phyloP scores from a whole-genome alignment of 1,140 invertebrate genomes.

The Calephelis nemesis region DNA sequence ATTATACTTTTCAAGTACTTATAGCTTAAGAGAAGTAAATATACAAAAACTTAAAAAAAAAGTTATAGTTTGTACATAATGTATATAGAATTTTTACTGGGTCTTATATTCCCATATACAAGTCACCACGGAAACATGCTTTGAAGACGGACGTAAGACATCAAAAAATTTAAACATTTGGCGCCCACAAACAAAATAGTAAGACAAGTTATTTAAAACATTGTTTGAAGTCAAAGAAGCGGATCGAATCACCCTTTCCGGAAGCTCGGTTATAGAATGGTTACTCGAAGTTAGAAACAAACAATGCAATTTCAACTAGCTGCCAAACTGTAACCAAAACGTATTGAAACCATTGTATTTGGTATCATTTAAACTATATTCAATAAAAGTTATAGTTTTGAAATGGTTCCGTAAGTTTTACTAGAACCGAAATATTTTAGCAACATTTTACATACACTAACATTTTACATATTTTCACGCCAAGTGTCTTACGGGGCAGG shows the following conservation, averaged over 20 bases:
- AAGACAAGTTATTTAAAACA: constrained; percentile 24
- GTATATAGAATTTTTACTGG: too few relatives aligned
- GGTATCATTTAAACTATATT: constrained; percentile 36
- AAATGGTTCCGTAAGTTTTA: not conserved
- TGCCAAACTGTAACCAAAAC: constrained; percentile 53
- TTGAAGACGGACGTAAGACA: not conserved
- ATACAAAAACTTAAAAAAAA: too few relatives aligned
- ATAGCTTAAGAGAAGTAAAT: too few relatives aligned
- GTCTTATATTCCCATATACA: too few relatives aligned
- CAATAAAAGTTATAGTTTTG: not conserved
- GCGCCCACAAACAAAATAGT: not conserved
- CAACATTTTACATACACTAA: too few relatives aligned
- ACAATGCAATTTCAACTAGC: constrained; percentile 48
- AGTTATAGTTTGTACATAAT: too few relatives aligned
- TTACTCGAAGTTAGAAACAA: constrained; percentile 45
- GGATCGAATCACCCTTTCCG: constrained; percentile 46
- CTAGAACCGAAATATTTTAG: too few relatives aligned
- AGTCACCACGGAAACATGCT: too few relatives aligned
- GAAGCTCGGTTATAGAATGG: constrained; percentile 51
- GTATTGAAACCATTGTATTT: constrained; percentile 56
- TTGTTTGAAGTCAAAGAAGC: constrained; percentile 30
- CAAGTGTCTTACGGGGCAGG: too few relatives aligned
- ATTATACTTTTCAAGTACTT: too few relatives aligned
- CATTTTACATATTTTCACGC: too few relatives aligned
- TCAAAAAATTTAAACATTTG: not conserved